Conservation (phyloP, 1,140 invertebrate genomes). For the Idris sp. region DNA sequence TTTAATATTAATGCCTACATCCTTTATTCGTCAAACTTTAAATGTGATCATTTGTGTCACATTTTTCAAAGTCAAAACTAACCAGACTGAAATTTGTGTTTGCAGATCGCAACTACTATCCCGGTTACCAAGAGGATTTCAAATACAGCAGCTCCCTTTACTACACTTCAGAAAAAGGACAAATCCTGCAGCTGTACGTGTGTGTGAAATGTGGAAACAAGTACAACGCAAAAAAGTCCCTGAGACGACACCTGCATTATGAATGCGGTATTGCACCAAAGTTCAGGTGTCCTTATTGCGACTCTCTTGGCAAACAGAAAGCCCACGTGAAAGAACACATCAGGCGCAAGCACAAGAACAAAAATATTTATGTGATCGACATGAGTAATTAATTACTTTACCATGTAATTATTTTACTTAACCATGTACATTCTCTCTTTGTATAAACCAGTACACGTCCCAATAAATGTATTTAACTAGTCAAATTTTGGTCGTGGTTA, state of each 20-base stretch:
- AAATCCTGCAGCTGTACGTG: no score
- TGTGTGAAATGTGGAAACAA: slow-evolving; percentile 80
- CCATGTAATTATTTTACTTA: no score
- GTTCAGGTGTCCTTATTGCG: slow-evolving; percentile 80
- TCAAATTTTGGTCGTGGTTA: slow-evolving; percentile 23
- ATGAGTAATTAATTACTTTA: slow-evolving; percentile 19
- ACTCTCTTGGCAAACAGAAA: slow-evolving; percentile 80
- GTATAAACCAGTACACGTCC: slow-evolving; percentile 15
- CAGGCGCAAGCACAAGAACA: slow-evolving; percentile 65
- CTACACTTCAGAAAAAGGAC: not conserved
- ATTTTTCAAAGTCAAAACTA: no score
- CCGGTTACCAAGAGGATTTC: not conserved
- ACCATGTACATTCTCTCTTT: no score
- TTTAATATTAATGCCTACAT: no score
- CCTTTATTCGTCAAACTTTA: no score
- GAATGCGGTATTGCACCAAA: slow-evolving; percentile 82
- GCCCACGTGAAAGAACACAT: slow-evolving; percentile 80
- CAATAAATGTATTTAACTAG: slow-evolving; percentile 43
- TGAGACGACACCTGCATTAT: slow-evolving; percentile 83
- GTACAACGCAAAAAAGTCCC: slow-evolving; percentile 80
- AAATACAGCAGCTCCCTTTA: slow-evolving; percentile 22
- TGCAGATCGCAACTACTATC: no score
- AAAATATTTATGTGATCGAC: slow-evolving; percentile 49
- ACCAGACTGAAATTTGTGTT: no score
- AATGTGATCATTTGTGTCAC: no score